A percentile compares a stretch with the other conserved stretches of the same genome.
phyloP scores from a whole-genome alignment of 2,888 invertebrate genomes.

The Heteromyza rotundicornis region DNA sequence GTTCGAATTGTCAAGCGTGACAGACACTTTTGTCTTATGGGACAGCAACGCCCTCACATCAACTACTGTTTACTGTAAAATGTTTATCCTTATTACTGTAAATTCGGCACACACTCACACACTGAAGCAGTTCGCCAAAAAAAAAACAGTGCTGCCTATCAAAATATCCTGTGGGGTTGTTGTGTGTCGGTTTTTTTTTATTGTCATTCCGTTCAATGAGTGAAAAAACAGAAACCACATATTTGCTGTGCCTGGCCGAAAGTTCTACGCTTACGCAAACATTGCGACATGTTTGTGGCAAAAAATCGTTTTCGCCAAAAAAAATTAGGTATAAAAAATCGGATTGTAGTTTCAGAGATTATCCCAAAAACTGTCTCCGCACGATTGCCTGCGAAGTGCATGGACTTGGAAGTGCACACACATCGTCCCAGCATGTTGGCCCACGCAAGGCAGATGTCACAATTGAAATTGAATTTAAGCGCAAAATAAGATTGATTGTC shows the following conservation, averaged over 20 bases:
- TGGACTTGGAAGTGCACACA: conserved; percentile 8
- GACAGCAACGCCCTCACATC: neutral
- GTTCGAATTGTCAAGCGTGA: conserved; percentile 32
- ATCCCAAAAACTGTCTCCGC: conserved; percentile 21
- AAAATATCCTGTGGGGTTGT: conserved; percentile 50
- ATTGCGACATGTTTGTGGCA: conserved; percentile 16
- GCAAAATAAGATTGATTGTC: conserved; percentile 62
- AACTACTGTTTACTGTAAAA: neutral
- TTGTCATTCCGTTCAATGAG: conserved; percentile 9
- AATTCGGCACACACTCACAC: neutral
- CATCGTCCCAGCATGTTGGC: conserved; percentile 5
- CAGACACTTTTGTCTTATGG: conserved; percentile 28
- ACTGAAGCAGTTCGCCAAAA: neutral
- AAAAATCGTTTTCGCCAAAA: conserved; percentile 27
- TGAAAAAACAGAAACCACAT: neutral
- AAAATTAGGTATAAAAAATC: neutral
- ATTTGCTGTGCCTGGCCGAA: neutral
- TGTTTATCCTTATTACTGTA: neutral
- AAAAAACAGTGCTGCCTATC: conserved; percentile 35
- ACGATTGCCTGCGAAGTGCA: conserved; percentile 28
- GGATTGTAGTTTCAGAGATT: neutral
- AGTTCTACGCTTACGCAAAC: neutral
- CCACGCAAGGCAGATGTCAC: conserved; percentile 60
- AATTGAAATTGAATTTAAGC: conserved; percentile 63
- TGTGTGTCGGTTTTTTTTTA: conserved; percentile 38